Percentiles rank a stretch among this genome's conserved stretches.
These are phyloP conservation scores for Hippopotamus amphibius DNA, from an alignment of 2,113 vertebrate species.

Conservation along the genomic window DNA sequence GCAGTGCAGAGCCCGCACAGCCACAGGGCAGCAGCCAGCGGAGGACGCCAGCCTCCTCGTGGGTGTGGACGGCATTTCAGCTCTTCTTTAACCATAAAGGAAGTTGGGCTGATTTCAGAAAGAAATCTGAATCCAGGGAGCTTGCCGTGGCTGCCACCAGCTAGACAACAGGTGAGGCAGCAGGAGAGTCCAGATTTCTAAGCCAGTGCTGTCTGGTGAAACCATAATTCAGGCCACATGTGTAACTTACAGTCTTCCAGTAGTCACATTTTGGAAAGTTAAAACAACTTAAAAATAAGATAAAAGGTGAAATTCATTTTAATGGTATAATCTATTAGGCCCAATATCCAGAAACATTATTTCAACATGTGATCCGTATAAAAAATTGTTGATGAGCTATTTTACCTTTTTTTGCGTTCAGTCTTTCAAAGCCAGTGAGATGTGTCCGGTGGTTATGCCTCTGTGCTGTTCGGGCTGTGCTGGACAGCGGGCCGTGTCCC, in stretches of 20 bases:
- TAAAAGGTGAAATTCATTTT: neutral
- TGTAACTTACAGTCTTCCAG: neutral
- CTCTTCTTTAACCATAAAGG: neutral
- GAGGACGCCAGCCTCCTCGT: neutral
- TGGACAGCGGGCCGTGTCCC: accelerated
- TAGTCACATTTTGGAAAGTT: neutral
- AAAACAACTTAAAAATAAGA: conserved; percentile 21
- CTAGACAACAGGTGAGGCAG: neutral
- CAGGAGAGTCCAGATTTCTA: neutral
- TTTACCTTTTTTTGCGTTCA: neutral
- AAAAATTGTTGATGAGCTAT: neutral
- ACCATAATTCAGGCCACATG: neutral
- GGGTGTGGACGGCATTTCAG: neutral
- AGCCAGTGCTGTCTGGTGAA: neutral
- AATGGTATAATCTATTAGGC: neutral
- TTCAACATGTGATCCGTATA: neutral
- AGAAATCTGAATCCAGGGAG: neutral
- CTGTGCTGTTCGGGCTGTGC: neutral
- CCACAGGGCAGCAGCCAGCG: neutral
- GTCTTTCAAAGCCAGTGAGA: neutral
- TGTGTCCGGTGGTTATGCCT: neutral
- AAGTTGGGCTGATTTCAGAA: neutral
- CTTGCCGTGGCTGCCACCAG: neutral
- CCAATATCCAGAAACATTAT: neutral
- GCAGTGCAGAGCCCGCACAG: neutral